phyloP scores from a whole-genome alignment of 2,797 vertebrate species.

The Chaenodraco wilsoni region DNA sequence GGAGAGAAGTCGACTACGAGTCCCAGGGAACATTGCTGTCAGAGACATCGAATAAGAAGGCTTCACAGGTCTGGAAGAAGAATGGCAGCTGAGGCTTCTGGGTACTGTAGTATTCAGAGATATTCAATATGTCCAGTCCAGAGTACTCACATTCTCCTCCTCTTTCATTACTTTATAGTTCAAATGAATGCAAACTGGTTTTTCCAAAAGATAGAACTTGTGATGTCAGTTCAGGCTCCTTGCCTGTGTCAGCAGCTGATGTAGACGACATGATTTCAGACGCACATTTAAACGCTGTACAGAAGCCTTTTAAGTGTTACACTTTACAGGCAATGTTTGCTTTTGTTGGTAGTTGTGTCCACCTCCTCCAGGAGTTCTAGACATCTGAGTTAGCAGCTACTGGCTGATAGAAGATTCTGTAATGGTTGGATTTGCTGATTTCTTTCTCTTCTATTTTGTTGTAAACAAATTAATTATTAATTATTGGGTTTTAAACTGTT shows the following conservation, averaged over 20 bases:
- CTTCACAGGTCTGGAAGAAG: slow-evolving; percentile 6
- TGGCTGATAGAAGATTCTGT: neutral
- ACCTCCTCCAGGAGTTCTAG: neutral
- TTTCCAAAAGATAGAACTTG: neutral
- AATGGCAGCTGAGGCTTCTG: slow-evolving; percentile 16
- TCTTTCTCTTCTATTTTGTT: neutral
- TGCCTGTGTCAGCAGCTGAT: neutral
- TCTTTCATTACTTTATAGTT: neutral
- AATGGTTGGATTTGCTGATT: neutral
- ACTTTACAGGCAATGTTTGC: slow-evolving; percentile 2
- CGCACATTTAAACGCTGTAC: neutral
- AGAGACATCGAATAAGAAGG: slow-evolving; percentile 4
- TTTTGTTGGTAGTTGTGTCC: slow-evolving; percentile 22
- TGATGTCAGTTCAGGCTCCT: neutral
- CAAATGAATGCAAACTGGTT: slow-evolving; percentile 9
- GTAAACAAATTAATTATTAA: neutral
- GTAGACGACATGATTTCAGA: neutral
- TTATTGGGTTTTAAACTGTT: neutral
- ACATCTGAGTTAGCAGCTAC: neutral
- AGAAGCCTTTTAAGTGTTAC: slow-evolving; percentile 6
- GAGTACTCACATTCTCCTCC: slow-evolving; percentile 10
- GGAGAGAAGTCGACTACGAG: neutral
- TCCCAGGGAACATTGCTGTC: neutral
- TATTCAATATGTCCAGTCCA: slow-evolving; percentile 3
- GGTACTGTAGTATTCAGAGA: slow-evolving; percentile 32